These are phyloP conservation scores for Drosophila kohkoa DNA, from an alignment of 1,140 invertebrate species.

Conservation along the genomic window DNA sequence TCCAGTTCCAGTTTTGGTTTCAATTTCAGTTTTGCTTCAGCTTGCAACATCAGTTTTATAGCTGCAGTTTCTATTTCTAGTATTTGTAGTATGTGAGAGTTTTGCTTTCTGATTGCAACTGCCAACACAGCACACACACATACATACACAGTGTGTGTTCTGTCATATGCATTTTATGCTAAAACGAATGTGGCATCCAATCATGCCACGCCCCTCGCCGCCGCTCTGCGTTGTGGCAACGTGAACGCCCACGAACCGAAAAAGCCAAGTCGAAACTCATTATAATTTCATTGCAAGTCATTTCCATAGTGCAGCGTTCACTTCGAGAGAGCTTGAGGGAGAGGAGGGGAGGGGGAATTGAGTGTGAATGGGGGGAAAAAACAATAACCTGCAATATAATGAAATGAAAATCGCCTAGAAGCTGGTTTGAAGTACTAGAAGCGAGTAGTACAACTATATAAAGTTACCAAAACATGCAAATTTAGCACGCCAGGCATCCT, in stretches of 20 bases:
- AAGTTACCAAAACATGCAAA: slow-evolving; percentile 59
- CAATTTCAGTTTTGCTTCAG: not conserved
- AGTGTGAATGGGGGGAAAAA: slow-evolving; percentile 24
- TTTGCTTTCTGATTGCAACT: slow-evolving; percentile 6
- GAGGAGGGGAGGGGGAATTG: not conserved
- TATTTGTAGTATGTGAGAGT: not conserved
- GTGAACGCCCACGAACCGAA: slow-evolving; percentile 32
- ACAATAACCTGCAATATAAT: slow-evolving; percentile 67
- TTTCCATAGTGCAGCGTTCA: slow-evolving; percentile 53
- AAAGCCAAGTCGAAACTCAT: slow-evolving; percentile 58
- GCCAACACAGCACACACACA: not conserved
- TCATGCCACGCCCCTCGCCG: slow-evolving; percentile 28
- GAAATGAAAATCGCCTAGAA: slow-evolving; percentile 77
- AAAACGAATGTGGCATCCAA: slow-evolving; percentile 38
- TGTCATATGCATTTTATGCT: slow-evolving; percentile 54
- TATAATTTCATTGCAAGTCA: slow-evolving; percentile 76
- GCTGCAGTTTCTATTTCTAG: slow-evolving; percentile 5
- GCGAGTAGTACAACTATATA: slow-evolving; percentile 27
- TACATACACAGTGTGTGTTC: not conserved
- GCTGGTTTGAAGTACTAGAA: slow-evolving; percentile 34
- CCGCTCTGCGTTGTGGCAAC: not conserved
- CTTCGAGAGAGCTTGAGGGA: not conserved
- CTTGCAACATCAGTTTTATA: not conserved
- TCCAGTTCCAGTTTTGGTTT: not conserved
- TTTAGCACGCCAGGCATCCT: slow-evolving; percentile 24